These are phyloP conservation scores for Mungos mungo DNA, from an alignment of 2,113 vertebrate genomes.

Conservation along the genomic window DNA sequence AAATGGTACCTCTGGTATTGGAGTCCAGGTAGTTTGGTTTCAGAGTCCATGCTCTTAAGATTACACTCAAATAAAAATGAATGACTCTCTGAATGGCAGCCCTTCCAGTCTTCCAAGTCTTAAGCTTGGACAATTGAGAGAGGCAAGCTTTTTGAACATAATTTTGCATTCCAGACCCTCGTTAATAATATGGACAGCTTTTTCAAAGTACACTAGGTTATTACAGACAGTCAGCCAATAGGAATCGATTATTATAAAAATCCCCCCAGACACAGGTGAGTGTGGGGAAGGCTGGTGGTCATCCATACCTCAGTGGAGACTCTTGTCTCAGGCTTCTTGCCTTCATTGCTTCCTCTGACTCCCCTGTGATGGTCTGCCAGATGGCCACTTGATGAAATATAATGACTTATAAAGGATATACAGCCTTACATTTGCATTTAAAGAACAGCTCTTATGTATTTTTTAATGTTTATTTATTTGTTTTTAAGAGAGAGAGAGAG, in stretches of 20 bases:
- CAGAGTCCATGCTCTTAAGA: neutral
- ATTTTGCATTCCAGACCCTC: neutral
- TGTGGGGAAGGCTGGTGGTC: neutral
- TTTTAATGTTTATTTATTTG: no score
- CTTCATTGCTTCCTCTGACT: constrained; percentile 1
- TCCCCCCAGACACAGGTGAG: neutral
- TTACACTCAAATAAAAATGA: neutral
- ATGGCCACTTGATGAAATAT: neutral
- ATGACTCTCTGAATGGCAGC: neutral
- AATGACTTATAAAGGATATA: neutral
- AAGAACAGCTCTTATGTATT: neutral
- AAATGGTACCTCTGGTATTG: neutral
- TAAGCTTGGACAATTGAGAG: neutral
- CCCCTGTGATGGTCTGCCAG: neutral
- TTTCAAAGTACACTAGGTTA: neutral
- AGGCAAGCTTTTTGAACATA: neutral
- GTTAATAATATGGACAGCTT: neutral
- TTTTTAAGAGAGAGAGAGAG: no score
- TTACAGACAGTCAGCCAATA: neutral
- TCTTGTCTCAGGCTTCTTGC: constrained; percentile 5
- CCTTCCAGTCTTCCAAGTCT: neutral
- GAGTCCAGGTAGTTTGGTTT: constrained; percentile 14
- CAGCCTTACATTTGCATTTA: neutral
- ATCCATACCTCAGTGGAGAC: neutral
- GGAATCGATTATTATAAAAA: neutral